Evolutionary conservation across 2,888 invertebrate genomes (phyloP), one percentile per base, ranked within the genome.

Genomic region (Oscheius sp.): DNA sequence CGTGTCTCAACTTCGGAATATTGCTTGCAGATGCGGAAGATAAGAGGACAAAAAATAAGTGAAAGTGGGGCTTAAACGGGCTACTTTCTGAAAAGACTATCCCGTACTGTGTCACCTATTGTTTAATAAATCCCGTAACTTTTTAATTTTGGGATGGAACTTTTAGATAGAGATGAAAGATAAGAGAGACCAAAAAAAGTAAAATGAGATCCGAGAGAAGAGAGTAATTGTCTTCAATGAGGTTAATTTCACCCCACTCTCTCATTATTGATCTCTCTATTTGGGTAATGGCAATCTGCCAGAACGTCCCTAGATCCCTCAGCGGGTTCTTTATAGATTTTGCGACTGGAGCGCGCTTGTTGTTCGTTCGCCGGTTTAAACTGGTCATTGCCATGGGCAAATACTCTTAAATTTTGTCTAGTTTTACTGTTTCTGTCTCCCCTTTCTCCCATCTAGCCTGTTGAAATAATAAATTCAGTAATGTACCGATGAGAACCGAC

Each of bases 401-500:
- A 42, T 42, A 42, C 42, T 42, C 4, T 7, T 7, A 7, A 42
- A 42, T 42, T 42, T 42, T 42, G 7, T 42, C 42, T 42, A 42
- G 42, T 42, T 42, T 42, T 42, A 3, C 42, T 5, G 42, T 0
- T 42, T 42, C 42, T 42, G 4, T 42, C 7, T 42, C 42, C 42
- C 21, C 21, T 21, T 21, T 21, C 21, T 21, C 21, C 42, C 42
- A 5, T 42, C 42, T 5, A 5, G 42, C 3, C 42, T 42, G 3
- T 42, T 42, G 0, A 7, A 42, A 42, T 42, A 42, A 42, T 42
- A 42, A 42, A 42, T 63, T 2, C 50, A 63, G 63, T 21, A 32
- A 63, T 63, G 63, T 48, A 47, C 42, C 42, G 63, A 63, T 63
- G 63, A 63, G 63, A 63, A 48, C 47, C 21, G n/a, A 47, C 29